Percentiles rank a stretch among this genome's conserved stretches.
Conservation (phyloP, 2,797 vertebrate species). For the Sarcophilus harrisii region DNA sequence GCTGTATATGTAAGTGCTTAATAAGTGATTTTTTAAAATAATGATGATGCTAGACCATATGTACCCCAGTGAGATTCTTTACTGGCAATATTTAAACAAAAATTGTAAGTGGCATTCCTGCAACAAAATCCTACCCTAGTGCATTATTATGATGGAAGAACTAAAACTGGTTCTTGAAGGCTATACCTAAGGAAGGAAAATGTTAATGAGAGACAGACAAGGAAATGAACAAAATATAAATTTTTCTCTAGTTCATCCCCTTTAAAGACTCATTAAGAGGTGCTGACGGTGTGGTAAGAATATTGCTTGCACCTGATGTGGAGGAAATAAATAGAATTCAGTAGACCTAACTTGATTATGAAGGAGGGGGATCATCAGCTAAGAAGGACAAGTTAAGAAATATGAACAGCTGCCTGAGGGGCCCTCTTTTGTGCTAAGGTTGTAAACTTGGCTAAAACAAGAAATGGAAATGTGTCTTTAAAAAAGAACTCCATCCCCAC, state of each 20-base stretch:
- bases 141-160: not conserved
- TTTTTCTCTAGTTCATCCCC: not conserved
- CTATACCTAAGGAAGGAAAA: not conserved
- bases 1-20: not conserved
- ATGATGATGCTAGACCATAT: not conserved
- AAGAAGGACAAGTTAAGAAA: not conserved
- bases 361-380: not conserved
- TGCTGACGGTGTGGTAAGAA: not conserved
- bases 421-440: not conserved
- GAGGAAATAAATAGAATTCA: not conserved
- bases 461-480: not conserved
- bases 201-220: not conserved
- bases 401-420: not conserved
- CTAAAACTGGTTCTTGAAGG: not conserved
- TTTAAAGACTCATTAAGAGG: not conserved
- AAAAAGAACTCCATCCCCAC: not conserved
- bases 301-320: not conserved
- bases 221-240: not conserved
- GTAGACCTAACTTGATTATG: not conserved
- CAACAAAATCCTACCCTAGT: not conserved
- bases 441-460: not conserved
- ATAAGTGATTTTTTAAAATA: not conserved
- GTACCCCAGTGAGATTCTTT: not conserved
- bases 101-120: not conserved
- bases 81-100: not conserved